Evolutionary conservation across 2,113 vertebrate species (phyloP).

Genomic region (Brachypodius melanocephalos): DNA sequence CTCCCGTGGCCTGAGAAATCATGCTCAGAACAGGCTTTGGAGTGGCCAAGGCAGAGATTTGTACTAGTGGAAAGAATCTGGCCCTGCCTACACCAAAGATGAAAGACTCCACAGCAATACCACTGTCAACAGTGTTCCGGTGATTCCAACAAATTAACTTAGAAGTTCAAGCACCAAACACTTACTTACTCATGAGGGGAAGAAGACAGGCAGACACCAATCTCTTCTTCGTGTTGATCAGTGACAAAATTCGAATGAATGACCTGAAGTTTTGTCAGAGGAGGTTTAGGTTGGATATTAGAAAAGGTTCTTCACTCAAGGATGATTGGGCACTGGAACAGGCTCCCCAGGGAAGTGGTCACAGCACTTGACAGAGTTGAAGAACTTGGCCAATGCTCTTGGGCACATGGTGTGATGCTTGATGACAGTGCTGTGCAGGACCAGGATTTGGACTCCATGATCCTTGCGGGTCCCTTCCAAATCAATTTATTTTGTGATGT

Average conservation of each 20-base stretch:
- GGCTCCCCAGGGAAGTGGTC: no score
- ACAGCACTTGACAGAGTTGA: not conserved
- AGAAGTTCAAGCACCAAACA: not conserved
- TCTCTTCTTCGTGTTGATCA: not conserved
- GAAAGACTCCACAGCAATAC: not conserved
- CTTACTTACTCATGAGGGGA: not conserved
- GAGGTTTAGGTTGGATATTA: not conserved
- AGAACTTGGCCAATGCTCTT: not conserved
- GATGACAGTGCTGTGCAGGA: accelerated
- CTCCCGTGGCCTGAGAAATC: not conserved
- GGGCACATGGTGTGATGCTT: not conserved
- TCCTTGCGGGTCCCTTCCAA: not conserved
- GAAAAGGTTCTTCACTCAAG: not conserved
- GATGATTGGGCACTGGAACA: not conserved
- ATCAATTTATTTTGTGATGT: not conserved
- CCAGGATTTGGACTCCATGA: not conserved
- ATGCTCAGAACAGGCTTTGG: not conserved
- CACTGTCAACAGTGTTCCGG: not conserved
- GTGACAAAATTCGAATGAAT: not conserved
- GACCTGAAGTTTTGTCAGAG: not conserved
- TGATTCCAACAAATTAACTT: not conserved
- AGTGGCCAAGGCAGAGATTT: not conserved
- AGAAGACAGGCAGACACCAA: not conserved
- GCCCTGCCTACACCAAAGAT: not conserved
- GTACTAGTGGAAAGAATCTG: not conserved